Conservation (phyloP, 2,797 vertebrate species). For the Sebastes variabilis region DNA sequence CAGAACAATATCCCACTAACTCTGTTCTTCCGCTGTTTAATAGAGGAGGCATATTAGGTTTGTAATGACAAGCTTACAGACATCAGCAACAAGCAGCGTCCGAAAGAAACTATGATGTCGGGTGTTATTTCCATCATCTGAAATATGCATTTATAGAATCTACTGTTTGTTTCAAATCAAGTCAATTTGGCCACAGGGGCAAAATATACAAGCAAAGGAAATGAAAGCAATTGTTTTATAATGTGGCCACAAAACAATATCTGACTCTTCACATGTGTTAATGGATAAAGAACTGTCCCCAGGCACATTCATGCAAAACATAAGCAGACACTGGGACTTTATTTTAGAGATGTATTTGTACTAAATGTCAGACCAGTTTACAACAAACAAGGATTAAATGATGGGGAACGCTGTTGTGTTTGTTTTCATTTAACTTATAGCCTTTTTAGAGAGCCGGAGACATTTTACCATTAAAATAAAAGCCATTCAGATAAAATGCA, state of each 20-base stretch:
- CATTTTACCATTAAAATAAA: conserved; percentile 5
- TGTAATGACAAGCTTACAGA: conserved; percentile 64
- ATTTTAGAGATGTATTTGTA: conserved; percentile 43
- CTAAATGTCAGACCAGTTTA: conserved; percentile 41
- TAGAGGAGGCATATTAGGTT: conserved; percentile 56
- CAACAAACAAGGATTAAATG: conserved; percentile 34
- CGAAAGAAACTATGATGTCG: conserved; percentile 42
- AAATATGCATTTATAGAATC: conserved; percentile 66
- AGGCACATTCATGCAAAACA: conserved; percentile 59
- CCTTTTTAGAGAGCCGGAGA: conserved; percentile 16
- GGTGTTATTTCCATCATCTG: conserved; percentile 55
- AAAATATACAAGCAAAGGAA: conserved; percentile 61
- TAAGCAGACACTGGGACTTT: conserved; percentile 17
- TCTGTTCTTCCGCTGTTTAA: conserved; percentile 70
- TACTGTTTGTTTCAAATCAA: conserved; percentile 61
- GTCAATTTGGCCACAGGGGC: conserved; percentile 62
- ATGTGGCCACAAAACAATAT: conserved; percentile 73
- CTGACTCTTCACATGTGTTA: conserved; percentile 52
- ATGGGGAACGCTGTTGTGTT: conserved; percentile 35
- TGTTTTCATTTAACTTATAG: conserved; percentile 44
- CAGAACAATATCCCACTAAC: conserved; percentile 76
- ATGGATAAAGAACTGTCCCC: conserved; percentile 53
- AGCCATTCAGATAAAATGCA: not conserved
- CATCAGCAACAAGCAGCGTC: conserved; percentile 20
- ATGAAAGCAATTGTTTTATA: conserved; percentile 74